These are phyloP conservation scores for Acanthiza pusilla DNA, from an alignment of 2,797 vertebrate genomes.

Conservation along the genomic window DNA sequence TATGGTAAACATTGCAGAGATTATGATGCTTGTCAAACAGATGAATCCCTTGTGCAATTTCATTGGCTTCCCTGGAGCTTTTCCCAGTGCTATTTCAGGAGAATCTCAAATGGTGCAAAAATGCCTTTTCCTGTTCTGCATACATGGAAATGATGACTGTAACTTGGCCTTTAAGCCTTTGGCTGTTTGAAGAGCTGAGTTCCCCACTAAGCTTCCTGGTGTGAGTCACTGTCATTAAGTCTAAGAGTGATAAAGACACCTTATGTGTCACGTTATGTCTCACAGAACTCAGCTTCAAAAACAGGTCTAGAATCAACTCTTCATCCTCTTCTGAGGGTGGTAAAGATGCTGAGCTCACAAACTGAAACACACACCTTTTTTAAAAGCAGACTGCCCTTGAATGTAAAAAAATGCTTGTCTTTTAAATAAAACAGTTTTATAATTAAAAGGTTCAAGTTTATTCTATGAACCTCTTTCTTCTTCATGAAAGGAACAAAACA, in stretches of 20 bases:
- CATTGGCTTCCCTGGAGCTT: not conserved
- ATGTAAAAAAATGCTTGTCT: not conserved
- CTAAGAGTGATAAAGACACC: not conserved
- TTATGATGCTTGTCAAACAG: not conserved
- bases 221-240: not conserved
- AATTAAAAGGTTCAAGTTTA: not conserved
- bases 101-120: not conserved
- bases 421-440: not conserved
- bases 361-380: not conserved
- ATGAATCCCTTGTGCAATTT: slow-evolving; percentile 5
- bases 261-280: not conserved
- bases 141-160: not conserved
- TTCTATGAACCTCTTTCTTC: not conserved
- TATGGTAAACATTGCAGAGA: not conserved
- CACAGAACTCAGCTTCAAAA: not conserved
- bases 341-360: not conserved
- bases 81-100: slow-evolving; percentile 8
- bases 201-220: not conserved
- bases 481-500: not conserved
- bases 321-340: not conserved
- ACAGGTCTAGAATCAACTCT: not conserved
- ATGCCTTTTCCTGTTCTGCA: not conserved
- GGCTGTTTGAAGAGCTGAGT: not conserved
- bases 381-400: not conserved
- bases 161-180: not conserved